Conservation (phyloP, 2,888 invertebrate species). For the Matsumyia berberina region DNA sequence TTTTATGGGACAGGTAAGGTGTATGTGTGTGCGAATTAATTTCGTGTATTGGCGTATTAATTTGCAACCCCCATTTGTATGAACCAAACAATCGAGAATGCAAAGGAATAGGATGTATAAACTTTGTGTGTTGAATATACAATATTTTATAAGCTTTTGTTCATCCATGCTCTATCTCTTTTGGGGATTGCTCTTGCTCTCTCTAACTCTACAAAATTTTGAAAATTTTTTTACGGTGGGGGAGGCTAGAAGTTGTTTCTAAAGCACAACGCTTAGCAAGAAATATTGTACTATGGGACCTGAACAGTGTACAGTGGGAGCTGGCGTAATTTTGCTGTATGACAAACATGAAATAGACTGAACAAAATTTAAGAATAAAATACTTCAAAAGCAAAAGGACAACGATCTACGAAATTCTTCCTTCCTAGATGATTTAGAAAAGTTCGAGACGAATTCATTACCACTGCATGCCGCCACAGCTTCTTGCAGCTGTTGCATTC, state of each 20-base stretch:
- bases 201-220: not conserved
- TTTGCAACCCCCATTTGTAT: slow-evolving; percentile 29
- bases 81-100: slow-evolving; percentile 7
- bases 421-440: not conserved
- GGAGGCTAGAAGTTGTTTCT: slow-evolving; percentile 18
- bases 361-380: too few species aligned
- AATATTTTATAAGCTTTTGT: slow-evolving; percentile 21
- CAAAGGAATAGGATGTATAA: slow-evolving; percentile 1
- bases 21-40: slow-evolving; percentile 11
- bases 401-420: too few species aligned
- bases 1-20: not conserved
- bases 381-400: too few species aligned
- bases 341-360: not conserved
- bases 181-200: not conserved
- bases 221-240: not conserved
- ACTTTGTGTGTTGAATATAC: slow-evolving; percentile 8
- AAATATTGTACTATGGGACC: slow-evolving; percentile 20
- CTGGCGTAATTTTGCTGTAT: too few species aligned
- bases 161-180: not conserved
- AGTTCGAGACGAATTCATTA: not conserved
- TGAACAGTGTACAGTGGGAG: not conserved
- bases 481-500: slow-evolving; percentile 26
- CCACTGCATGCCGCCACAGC: slow-evolving; percentile 16
- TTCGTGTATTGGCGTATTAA: slow-evolving; percentile 19
- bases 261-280: slow-evolving; percentile 23